Conservation (phyloP, 1,140 invertebrate genomes). For the Saccostrea glomerata region DNA sequence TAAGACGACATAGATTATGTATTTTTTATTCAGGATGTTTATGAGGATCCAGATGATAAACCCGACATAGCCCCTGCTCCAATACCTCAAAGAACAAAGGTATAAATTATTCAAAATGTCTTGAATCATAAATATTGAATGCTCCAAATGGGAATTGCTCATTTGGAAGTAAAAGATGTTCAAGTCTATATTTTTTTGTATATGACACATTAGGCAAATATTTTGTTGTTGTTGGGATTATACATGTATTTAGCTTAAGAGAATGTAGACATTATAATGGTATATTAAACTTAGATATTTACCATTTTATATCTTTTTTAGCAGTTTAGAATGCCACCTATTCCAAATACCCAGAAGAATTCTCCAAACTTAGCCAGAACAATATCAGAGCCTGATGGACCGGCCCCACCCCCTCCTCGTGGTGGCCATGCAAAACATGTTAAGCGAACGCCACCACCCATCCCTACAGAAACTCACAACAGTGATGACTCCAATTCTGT, state of each 20-base stretch:
- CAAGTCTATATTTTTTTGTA: not conserved
- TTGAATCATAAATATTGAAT: not conserved
- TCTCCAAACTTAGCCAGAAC: not conserved
- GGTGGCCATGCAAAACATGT: not conserved
- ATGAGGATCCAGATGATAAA: conserved; percentile 31
- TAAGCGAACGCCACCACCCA: not conserved
- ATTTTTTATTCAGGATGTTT: conserved; percentile 2
- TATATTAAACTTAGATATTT: not conserved
- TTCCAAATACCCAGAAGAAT: not conserved
- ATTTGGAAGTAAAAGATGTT: no score
- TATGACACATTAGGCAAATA: no score
- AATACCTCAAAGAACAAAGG: not conserved
- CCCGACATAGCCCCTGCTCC: not conserved
- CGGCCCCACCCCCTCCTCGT: conserved; percentile 6
- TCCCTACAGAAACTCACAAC: not conserved
- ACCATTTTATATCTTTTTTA: not conserved
- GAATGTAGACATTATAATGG: no score
- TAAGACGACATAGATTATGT: no score
- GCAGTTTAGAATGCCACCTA: not conserved
- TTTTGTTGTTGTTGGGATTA: no score
- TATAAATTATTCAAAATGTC: not conserved
- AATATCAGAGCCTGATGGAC: not conserved
- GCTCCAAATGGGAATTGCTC: no score
- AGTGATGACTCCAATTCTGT: conserved; percentile 11
- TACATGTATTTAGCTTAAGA: not conserved